Evolutionary conservation across 2,113 vertebrate species (phyloP), one percentile per base, ranked within the genome.

Genomic region (Toxotes jaculatrix): DNA sequence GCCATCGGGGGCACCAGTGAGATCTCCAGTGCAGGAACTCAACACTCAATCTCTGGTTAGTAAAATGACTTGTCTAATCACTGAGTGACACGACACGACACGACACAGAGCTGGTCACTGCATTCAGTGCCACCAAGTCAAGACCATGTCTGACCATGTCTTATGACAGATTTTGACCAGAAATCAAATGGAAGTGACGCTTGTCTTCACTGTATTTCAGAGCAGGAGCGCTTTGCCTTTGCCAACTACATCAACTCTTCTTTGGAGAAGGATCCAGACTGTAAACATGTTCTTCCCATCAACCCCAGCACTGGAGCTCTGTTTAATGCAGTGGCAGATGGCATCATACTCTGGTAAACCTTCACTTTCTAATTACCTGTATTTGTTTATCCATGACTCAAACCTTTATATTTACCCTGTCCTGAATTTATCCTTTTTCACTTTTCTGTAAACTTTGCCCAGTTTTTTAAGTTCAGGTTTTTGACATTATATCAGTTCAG

Each of bases 161-260:
- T 13, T 47, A 16, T 43, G 65, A 60, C 23, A 51, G 38, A 55
- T 40, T 55, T 32, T 49, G 13, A 36, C 19, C 1, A 3, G 7
- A 3, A 49, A 40, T 14, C n/a, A n/a, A n/a, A n/a, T n/a, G 3
- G 12, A 42, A 19, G 1, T 83, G 38, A 78, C 57, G 7, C 38
- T n/a, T 14, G 27, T 14, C 49, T 72, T 11, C 2, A 23, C 45
- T 68, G 64, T 69, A 69, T 92, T 94, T 82, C 93, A 99, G 97
- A 98, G 94, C 96, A 98, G 93, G 97, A 99, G 93, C 97, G 97
- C 86, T 97, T 95, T 5, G 97, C 97, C 76, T 98, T 99, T 68
- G 96, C 97, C 69, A 99, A 99, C 95, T 99, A 97, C 94, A 97
- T 99, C 93, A 99, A 96, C 94, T 96, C 96, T 63, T 94, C 96